These are phyloP conservation scores for Potamarius usumacintae DNA, from an alignment of 2,113 vertebrate genomes.

Conservation along the genomic window DNA sequence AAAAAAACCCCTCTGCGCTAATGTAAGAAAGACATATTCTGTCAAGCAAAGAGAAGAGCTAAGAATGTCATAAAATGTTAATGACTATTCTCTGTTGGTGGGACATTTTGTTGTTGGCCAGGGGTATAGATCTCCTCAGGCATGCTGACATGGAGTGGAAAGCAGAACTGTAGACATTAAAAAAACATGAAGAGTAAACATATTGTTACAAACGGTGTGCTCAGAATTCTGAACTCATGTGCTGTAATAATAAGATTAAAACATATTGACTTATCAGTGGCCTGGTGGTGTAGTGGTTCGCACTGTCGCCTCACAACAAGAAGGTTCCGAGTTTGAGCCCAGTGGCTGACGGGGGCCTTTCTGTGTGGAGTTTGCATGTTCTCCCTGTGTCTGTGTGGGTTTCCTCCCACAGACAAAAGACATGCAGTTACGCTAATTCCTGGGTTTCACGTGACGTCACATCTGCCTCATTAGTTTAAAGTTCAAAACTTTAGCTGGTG, in stretches of 20 bases:
- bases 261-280: neutral
- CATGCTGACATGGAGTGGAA: neutral
- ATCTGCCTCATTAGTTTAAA: too few species aligned
- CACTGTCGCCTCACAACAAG: too few species aligned
- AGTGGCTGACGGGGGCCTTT: too few species aligned
- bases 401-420: too few species aligned
- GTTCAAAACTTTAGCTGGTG: too few species aligned
- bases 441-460: too few species aligned
- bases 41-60: neutral
- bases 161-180: slow-evolving; percentile 7
- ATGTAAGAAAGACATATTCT: neutral
- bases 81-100: slow-evolving; percentile 17
- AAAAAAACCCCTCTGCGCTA: neutral
- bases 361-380: too few species aligned
- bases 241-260: neutral
- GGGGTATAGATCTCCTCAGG: neutral
- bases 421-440: too few species aligned
- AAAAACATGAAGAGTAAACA: slow-evolving; percentile 6
- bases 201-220: neutral
- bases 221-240: neutral
- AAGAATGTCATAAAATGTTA: slow-evolving; percentile 17
- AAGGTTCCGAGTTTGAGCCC: too few species aligned
- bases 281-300: too few species aligned
- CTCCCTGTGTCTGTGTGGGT: too few species aligned
- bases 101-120: slow-evolving; percentile 18